Base-by-base conservation (phyloP, 1,140 invertebrate genomes). In the Drosophila subobscura region DNA sequence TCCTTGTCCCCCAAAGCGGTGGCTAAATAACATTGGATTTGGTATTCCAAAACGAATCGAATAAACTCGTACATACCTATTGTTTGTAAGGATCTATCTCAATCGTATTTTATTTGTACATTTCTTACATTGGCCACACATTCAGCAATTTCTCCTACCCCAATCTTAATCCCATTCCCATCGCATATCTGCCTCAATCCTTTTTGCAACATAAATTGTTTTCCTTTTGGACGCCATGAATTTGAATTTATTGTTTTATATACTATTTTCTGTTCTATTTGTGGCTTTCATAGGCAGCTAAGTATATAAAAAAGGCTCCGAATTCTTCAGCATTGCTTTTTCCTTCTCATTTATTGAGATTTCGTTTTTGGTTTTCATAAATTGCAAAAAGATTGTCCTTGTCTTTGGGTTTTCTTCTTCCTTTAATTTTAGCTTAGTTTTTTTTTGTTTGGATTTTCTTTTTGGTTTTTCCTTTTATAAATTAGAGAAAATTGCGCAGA, bases 331-430 rank as follows among this genome's bases (percentile, higher is more conserved):
- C 65, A 60, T 77, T 58, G 53, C 27, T 64, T 58, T 22, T 45
- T 41, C 10, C 41, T 46, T 54, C 49, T 45, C 33, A 25, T 23
- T 50, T 51, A 14, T 8, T 33, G 16, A 29, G 20, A 29, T 53
- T 41, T 45, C 16, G 33, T 46, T 75, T 51, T 64, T 60, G 23
- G 45, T 63, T 66, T 76, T 72, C 55, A 51, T 77, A 73, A 81
- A 77, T 81, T 83, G 79, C 79, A 83, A 83, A 83, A 83, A 78
- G 79, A 83, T 83, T 83, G 79, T 83, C 79, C 74, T 77, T 77
- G 79, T 77, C 75, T 81, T 80, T 76, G 46, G 68, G 53, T 79
- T 75, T 55, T 46, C 55, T 56, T 61, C 53, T 47, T 46, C 25
- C 41, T 64, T 73, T 53, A 66, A 20, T 68, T 67, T 45, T 49